A percentile compares a stretch with the other conserved stretches of the same genome.
Conservation (phyloP, 2,888 invertebrate genomes). For the Athalia circularis region DNA sequence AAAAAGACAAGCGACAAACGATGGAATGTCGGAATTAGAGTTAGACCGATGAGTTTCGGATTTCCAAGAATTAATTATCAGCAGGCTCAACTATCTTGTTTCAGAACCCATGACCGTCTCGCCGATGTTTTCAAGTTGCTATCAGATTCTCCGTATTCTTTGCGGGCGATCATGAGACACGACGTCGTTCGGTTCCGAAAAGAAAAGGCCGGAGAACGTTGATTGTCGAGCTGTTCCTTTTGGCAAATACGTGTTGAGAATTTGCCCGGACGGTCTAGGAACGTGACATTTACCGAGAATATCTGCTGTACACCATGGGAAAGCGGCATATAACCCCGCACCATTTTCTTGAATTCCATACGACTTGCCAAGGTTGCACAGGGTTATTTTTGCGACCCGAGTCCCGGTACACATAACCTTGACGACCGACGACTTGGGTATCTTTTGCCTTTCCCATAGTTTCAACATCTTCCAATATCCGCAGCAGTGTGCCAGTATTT, state of each 20-base stretch:
- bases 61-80: too few species aligned
- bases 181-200: not conserved
- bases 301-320: not conserved
- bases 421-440: too few species aligned
- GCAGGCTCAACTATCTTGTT: too few species aligned
- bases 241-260: conserved; percentile 23
- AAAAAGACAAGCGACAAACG: too few species aligned
- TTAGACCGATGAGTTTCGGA: too few species aligned
- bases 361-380: not conserved
- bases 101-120: not conserved
- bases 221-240: conserved; percentile 9
- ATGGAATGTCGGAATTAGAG: too few species aligned
- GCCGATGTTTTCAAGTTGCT: not conserved
- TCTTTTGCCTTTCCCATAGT: too few species aligned
- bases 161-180: too few species aligned
- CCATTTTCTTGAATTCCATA: conserved; percentile 3
- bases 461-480: too few species aligned
- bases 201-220: conserved; percentile 11
- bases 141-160: not conserved
- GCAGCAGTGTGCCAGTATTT: too few species aligned
- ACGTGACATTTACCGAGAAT: conserved; percentile 26
- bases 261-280: conserved; percentile 8
- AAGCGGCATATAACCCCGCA: not conserved
- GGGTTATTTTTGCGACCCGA: too few species aligned
- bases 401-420: too few species aligned